A percentile compares a stretch with the other conserved stretches of the same genome.
Conservation (phyloP, 1,140 invertebrate genomes). For the Lordiphosa collinella region DNA sequence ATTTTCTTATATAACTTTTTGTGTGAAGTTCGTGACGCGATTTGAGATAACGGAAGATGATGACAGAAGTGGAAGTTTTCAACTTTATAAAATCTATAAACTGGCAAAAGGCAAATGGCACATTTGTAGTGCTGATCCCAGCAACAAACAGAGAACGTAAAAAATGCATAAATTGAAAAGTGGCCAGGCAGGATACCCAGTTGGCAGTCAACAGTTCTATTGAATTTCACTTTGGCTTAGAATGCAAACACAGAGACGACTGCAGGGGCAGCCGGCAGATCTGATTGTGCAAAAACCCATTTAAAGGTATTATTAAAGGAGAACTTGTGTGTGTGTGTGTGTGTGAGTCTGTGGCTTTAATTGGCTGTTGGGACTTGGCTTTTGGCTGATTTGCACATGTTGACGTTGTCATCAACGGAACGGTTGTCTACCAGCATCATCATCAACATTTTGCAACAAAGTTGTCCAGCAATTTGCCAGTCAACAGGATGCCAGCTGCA, state of each 20-base stretch:
- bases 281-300: constrained; percentile 44
- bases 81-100: too few relatives aligned
- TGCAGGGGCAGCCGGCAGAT: constrained; percentile 22
- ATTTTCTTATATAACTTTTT: constrained; percentile 53
- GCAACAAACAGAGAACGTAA: constrained; percentile 2
- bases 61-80: constrained; percentile 31
- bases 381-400: constrained; percentile 22
- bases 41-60: constrained; percentile 43
- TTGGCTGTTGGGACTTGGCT: constrained; percentile 47
- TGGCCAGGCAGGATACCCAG: constrained; percentile 1
- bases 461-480: constrained; percentile 41
- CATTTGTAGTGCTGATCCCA: background rate
- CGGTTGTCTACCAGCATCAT: constrained; percentile 28
- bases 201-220: constrained; percentile 42
- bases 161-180: too few relatives aligned
- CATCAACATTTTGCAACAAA: constrained; percentile 50
- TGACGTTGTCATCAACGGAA: constrained; percentile 32
- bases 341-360: constrained; percentile 36
- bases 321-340: constrained; percentile 32
- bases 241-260: constrained; percentile 27
- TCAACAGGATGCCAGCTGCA: constrained; percentile 43
- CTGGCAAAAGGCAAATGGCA: constrained; percentile 24
- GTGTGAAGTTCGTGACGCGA: constrained; percentile 44
- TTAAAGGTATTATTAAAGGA: constrained; percentile 60
- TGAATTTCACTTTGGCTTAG: constrained; percentile 51